Evolutionary conservation across 2,888 invertebrate species (phyloP), one percentile per base, ranked within the genome.

Genomic region (Drosophila paucipuncta): DNA sequence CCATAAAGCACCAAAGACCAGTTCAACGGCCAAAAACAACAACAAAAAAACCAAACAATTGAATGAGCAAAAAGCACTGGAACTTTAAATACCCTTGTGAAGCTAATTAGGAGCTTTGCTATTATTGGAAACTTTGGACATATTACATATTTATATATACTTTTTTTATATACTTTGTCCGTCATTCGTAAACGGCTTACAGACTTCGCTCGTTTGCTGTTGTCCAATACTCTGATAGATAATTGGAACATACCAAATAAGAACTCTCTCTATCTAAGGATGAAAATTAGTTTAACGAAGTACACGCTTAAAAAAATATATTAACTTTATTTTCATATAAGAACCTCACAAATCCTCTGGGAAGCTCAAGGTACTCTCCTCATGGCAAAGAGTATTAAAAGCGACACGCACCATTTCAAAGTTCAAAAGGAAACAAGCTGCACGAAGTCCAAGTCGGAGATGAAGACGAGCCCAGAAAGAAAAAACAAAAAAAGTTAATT

Each of bases 361-460:
- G 35, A 16, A 28, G 16, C 50, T 35, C 4, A 18, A 6, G 6
- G 18, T 33, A 35, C 4, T 9, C 30, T 25, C 30, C 2, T 16
- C 9, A 0, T 22, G 4, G 1, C 49, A 41, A 13, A 80, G 76
- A 35, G 78, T 79, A 80, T 80, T 53, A 9, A 59, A 25, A 58
- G 62, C 68, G 74, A 85, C 85, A 89, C 87, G 85, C 89, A 89
- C 80, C 90, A 73, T 63, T 74, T 71, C 78, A 78, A 78, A 87
- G 87, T 83, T 85, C 91, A 90, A 90, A 91, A 89, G 85, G 91
- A 91, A 91, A 91, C 91, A 83, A 85, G 88, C 90, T 88, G 91
- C 92, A 91, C 90, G 91, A 84, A 80, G 70, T 73, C 43, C 50
- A 65, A 61, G 70, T 47, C 60, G 64, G 47, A 55, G 57, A 53